Base-by-base conservation (phyloP, 2,797 vertebrate genomes). In the Manis pentadactyla region DNA sequence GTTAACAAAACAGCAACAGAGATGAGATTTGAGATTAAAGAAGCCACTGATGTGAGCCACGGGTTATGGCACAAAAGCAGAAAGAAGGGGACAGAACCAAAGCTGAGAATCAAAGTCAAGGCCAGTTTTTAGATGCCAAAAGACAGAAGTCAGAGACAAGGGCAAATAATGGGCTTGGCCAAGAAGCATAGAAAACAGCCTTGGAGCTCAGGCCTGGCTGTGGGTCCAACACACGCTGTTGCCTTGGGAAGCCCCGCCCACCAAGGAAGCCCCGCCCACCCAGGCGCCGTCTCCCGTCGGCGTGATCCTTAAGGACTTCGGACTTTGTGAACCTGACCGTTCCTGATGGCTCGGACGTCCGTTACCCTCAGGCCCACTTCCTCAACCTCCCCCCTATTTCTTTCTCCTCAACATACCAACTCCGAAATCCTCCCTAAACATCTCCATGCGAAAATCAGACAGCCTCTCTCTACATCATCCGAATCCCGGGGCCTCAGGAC, bases 301-400 rank as follows among this genome's bases (percentile, higher is more conserved):
- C 57, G 11, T 37, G 12, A n/a, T 8, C 46, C 46, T 46, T 46
- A 4, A 68, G 63, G 25, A 68, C 68, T 86, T 53, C 7, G 66
- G 71, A 53, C 5, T 15, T 23, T 1, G 51, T 49, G 75, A 42
- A 23, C 4, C 15, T 4, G 0, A 10, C 19, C 39, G 25, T 13
- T 7, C 59, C 7, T 18, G 19, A 31, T 49, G 61, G 57, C 3
- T 5, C n/a, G 2, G 7, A 27, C 0, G 0, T 34, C 31, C 27
- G 37, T 17, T 7, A 9, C 4, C 34, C 46, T 49, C 29, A 23
- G 74, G 23, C 31, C 55, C 81, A 25, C 2, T 12, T 49, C 21
- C 42, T 61, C 15, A 14, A 2, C 34, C n/a, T 77, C 49, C 3
- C 5, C n/a, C 83, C 39, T 15, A 0, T 27, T 34, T 75, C 37